A percentile compares a stretch with the other conserved stretches of the same genome.
Conservation (phyloP, 2,888 invertebrate species). For the Meloe dianella region DNA sequence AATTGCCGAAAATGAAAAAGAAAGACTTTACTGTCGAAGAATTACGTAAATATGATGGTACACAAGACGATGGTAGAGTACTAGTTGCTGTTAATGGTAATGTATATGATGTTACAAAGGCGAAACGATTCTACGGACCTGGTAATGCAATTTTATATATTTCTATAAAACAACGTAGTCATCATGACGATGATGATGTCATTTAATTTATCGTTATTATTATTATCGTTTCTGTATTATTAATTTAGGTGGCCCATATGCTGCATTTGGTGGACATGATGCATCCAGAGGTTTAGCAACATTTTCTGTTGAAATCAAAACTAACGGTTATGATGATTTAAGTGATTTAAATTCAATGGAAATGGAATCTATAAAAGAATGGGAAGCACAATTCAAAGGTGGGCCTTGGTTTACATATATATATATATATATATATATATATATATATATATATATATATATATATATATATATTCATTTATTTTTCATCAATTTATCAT, state of each 20-base stretch:
- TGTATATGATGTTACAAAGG: slow-evolving; percentile 93
- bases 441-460: too few relatives aligned
- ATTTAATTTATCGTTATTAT: slow-evolving; percentile 16
- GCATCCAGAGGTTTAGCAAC: slow-evolving; percentile 94
- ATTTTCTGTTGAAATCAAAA: slow-evolving; percentile 82
- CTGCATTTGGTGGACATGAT: slow-evolving; percentile 93
- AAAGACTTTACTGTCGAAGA: slow-evolving; percentile 91
- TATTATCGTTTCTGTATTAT: too few relatives aligned
- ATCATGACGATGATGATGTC: slow-evolving; percentile 27
- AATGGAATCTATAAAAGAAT: slow-evolving; percentile 94
- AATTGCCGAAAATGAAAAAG: slow-evolving; percentile 82
- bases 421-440: too few relatives aligned
- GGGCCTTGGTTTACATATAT: too few relatives aligned
- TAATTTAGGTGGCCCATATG: slow-evolving; percentile 88
- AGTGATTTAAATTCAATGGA: slow-evolving; percentile 91
- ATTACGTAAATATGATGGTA: slow-evolving; percentile 85
- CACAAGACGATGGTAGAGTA: slow-evolving; percentile 83
- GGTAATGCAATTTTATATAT: slow-evolving; percentile 73
- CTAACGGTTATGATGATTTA: slow-evolving; percentile 87
- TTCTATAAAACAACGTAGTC: neutral
- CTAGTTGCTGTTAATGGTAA: slow-evolving; percentile 93
- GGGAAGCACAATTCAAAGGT: slow-evolving; percentile 98
- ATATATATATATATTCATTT: too few relatives aligned
- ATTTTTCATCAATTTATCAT: too few relatives aligned
- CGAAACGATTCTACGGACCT: slow-evolving; percentile 91